Conservation (phyloP, 2,888 invertebrate species). For the Arge pagana region DNA sequence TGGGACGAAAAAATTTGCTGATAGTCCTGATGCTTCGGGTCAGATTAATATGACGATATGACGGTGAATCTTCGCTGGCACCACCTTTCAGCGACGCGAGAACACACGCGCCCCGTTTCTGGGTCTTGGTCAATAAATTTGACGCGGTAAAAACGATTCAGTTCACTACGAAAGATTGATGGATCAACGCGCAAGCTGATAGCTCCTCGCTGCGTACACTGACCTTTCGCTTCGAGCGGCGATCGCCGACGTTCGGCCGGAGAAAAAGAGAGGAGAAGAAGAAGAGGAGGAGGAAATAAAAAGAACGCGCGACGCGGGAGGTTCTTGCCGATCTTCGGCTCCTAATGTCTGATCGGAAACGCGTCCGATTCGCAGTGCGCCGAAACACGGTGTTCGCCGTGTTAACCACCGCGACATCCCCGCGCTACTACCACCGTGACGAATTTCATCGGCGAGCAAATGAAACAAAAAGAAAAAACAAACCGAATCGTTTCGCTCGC, state of each 20-base stretch:
- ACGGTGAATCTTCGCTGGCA: background rate
- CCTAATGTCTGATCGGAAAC: slow-evolving; percentile 10
- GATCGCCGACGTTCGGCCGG: slow-evolving; percentile 45
- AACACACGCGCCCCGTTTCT: background rate
- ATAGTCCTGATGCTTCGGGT: background rate
- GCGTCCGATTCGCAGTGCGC: no score
- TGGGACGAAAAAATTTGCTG: background rate
- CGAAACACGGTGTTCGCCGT: no score
- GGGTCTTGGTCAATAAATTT: slow-evolving; percentile 44
- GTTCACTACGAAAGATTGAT: slow-evolving; percentile 49
- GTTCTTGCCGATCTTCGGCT: slow-evolving; percentile 22
- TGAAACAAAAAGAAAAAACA: no score
- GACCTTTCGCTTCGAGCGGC: slow-evolving; percentile 45
- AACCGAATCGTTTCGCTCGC: no score
- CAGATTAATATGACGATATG: background rate
- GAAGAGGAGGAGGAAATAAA: no score
- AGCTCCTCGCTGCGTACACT: slow-evolving; percentile 41
- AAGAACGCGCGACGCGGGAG: slow-evolving; percentile 47
- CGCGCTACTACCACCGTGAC: no score
- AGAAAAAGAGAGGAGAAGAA: no score
- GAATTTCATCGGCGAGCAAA: no score
- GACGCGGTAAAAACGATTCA: slow-evolving; percentile 43
- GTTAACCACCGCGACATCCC: no score
- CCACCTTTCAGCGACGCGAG: no score
- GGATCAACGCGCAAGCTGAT: slow-evolving; percentile 49